These are phyloP conservation scores for Troides helena DNA, from an alignment of 2,888 invertebrate species.

Conservation along the genomic window DNA sequence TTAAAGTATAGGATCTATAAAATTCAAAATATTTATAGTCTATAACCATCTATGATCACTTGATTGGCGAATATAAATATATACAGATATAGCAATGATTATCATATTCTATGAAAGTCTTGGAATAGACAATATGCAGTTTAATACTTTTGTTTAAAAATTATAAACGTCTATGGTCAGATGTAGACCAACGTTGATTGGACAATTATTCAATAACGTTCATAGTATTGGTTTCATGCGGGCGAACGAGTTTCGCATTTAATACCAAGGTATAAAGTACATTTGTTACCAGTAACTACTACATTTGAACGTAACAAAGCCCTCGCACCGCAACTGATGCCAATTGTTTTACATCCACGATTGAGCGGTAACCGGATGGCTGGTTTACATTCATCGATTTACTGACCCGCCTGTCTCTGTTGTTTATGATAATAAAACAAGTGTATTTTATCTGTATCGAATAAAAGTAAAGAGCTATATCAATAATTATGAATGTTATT, in stretches of 20 bases:
- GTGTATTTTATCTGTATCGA: neutral
- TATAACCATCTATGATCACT: too few species aligned
- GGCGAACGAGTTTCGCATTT: slow-evolving; percentile 5
- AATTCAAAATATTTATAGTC: too few species aligned
- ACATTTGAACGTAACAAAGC: slow-evolving; percentile 15
- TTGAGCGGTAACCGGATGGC: slow-evolving; percentile 17
- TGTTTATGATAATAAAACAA: neutral
- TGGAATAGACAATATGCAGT: too few species aligned
- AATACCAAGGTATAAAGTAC: slow-evolving; percentile 5
- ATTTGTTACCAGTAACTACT: neutral
- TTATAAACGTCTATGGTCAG: neutral
- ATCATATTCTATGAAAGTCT: too few species aligned
- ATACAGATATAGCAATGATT: too few species aligned
- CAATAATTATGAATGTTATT: neutral
- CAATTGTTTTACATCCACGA: slow-evolving; percentile 24
- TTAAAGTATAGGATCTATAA: too few species aligned
- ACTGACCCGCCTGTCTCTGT: neutral
- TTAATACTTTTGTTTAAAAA: neutral
- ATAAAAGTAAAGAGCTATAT: neutral
- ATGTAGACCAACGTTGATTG: slow-evolving; percentile 5
- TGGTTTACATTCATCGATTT: slow-evolving; percentile 15
- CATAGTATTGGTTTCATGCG: neutral
- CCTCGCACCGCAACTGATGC: slow-evolving; percentile 17
- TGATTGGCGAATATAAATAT: too few species aligned
- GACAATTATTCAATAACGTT: slow-evolving; percentile 16